Evolutionary conservation across 2,888 invertebrate genomes (phyloP).

Genomic region (Ectemnius continuus): DNA sequence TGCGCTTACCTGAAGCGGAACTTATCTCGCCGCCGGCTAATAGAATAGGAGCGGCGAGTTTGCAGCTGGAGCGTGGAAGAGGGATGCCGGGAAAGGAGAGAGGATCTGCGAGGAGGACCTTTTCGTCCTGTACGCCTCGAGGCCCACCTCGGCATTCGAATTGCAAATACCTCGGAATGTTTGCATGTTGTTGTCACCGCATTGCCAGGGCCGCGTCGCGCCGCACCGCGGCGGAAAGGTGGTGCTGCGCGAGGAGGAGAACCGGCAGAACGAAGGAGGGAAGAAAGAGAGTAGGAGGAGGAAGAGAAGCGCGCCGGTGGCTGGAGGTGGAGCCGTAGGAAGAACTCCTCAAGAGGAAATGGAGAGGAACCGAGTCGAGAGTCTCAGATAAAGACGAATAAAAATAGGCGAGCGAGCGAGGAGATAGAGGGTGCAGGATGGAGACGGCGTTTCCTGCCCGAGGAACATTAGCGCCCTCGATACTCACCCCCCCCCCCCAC

Average conservation of each 20-base stretch:
- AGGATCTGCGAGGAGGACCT: conserved; percentile 43
- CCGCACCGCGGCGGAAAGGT: conserved; percentile 46
- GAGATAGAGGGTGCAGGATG: conserved; percentile 76
- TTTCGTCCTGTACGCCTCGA: conserved; percentile 55
- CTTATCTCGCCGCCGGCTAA: conserved; percentile 72
- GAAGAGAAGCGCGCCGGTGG: conserved; percentile 18
- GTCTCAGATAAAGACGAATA: conserved; percentile 78
- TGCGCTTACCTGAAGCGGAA: conserved; percentile 62
- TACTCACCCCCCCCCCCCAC: conserved; percentile 65
- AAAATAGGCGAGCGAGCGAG: conserved; percentile 75
- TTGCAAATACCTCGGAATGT: conserved; percentile 78
- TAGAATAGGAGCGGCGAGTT: conserved; percentile 63
- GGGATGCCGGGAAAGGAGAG: conserved; percentile 32
- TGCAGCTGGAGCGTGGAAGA: conserved; percentile 29
- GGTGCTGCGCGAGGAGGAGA: conserved; percentile 27
- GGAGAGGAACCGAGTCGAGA: conserved; percentile 77
- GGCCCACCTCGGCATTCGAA: conserved; percentile 76
- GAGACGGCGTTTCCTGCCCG: conserved; percentile 77
- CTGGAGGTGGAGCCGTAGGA: conserved; percentile 47
- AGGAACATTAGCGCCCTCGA: conserved; percentile 77
- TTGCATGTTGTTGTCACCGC: conserved; percentile 78
- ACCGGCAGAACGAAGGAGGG: conserved; percentile 41
- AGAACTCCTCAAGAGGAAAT: conserved; percentile 77
- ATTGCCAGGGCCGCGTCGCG: conserved; percentile 71
- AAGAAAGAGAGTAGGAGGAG: conserved; percentile 26